These are phyloP conservation scores for Streptopelia turtur DNA, from an alignment of 2,797 vertebrate species.

Conservation along the genomic window DNA sequence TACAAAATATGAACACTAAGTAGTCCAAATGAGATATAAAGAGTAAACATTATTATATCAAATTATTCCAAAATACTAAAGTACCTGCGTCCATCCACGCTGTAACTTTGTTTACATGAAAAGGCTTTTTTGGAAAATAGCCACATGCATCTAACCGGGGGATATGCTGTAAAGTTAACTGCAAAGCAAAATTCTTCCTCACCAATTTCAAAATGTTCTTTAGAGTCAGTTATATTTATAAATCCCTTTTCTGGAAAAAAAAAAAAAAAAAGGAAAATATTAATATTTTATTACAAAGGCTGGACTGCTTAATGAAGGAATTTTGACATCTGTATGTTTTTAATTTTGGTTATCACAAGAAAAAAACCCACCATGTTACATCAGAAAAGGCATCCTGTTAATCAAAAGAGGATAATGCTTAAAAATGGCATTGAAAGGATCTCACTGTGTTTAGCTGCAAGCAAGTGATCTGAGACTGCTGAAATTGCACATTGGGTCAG, in stretches of 20 bases:
- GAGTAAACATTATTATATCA: not conserved
- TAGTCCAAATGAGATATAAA: not conserved
- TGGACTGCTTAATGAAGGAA: not conserved
- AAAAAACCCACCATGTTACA: not conserved
- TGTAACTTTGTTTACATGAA: slow-evolving; percentile 71
- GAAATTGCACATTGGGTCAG: not conserved
- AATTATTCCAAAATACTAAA: not conserved
- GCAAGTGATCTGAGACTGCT: not conserved
- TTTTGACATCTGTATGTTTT: not conserved
- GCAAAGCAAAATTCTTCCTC: slow-evolving; percentile 80
- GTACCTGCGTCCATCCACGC: slow-evolving; percentile 77
- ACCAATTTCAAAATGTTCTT: slow-evolving; percentile 73
- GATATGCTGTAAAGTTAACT: slow-evolving; percentile 84
- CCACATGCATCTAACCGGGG: slow-evolving; percentile 86
- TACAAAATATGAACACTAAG: not conserved
- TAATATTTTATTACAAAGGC: not conserved
- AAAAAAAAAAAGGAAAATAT: not conserved
- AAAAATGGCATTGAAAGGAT: not conserved
- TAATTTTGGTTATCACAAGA: not conserved
- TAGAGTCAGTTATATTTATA: slow-evolving; percentile 80
- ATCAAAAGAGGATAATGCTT: not conserved
- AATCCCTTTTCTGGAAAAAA: slow-evolving; percentile 81
- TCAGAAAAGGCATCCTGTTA: not conserved
- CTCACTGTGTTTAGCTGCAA: not conserved
- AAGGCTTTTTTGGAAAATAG: slow-evolving; percentile 75